phyloP scores from a whole-genome alignment of 1,140 invertebrate species.

The Drosophila varians region DNA sequence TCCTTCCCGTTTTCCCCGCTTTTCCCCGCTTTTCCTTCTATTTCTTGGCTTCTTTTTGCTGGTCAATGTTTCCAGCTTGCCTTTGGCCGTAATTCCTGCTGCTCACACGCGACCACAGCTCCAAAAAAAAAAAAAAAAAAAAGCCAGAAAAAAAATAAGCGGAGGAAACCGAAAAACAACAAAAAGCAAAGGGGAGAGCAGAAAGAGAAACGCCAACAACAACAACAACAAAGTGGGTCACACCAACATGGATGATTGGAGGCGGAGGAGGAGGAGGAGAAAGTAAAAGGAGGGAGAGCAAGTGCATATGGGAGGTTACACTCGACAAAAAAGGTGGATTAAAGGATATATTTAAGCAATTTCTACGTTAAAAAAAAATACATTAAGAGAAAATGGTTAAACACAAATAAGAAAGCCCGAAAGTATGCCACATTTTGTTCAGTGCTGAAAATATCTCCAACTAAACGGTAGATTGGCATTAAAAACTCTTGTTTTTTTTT shows the following conservation, averaged over 20 bases:
- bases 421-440: too few species aligned
- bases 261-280: background rate
- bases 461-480: constrained; percentile 74
- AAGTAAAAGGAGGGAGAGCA: background rate
- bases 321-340: background rate
- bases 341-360: too few species aligned
- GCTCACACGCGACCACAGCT: constrained; percentile 51
- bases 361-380: too few species aligned
- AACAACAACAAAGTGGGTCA: constrained; percentile 64
- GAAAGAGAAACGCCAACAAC: constrained; percentile 20
- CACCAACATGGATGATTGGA: constrained; percentile 48
- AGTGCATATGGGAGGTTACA: background rate
- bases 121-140: constrained; percentile 4
- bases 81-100: constrained; percentile 39
- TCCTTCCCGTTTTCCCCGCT: background rate
- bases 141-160: background rate
- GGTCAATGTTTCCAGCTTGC: constrained; percentile 36
- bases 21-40: background rate
- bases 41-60: constrained; percentile 46
- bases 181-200: constrained; percentile 12
- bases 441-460: constrained; percentile 21
- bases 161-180: background rate
- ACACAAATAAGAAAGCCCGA: too few species aligned
- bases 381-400: too few species aligned
- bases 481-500: constrained; percentile 49